phyloP scores from a whole-genome alignment of 37 sponge, comb jelly and placozoan genomes.

The Halichondria panicea region DNA sequence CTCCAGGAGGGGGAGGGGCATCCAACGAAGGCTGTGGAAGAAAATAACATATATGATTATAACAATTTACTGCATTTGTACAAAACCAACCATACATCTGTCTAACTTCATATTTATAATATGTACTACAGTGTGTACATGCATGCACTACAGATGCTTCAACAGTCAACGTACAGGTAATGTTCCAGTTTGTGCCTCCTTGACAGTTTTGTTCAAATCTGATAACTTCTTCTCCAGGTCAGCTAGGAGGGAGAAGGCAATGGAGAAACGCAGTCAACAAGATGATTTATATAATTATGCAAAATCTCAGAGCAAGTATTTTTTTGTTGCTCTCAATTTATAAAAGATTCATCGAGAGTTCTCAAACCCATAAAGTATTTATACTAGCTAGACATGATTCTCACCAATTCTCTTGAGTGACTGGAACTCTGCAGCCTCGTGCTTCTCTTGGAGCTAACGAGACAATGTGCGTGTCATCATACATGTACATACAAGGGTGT shows the following conservation, averaged over 20 bases:
- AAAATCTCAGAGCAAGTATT: neutral
- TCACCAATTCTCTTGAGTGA: conserved; percentile 82
- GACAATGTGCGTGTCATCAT: too few relatives aligned
- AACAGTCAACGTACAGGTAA: neutral
- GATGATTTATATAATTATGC: neutral
- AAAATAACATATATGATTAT: too few relatives aligned
- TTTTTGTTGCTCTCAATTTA: too few relatives aligned
- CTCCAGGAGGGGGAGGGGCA: too few relatives aligned
- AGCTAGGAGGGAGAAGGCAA: conserved; percentile 59
- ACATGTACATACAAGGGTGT: too few relatives aligned
- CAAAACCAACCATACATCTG: too few relatives aligned
- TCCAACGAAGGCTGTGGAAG: too few relatives aligned
- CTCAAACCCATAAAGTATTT: too few relatives aligned
- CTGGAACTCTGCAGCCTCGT: conserved; percentile 72
- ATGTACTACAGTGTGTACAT: too few relatives aligned
- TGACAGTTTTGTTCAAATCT: conserved; percentile 52
- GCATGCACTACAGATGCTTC: neutral
- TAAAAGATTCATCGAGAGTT: too few relatives aligned
- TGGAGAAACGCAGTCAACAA: neutral
- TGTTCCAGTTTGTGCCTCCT: conserved; percentile 17
- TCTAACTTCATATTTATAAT: too few relatives aligned
- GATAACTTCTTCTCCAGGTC: conserved; percentile 73
- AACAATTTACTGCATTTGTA: too few relatives aligned
- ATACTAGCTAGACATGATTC: neutral
- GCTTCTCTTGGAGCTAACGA: conserved; percentile 60